These are phyloP conservation scores for Pampus argenteus DNA, from an alignment of 2,797 vertebrate species.

Conservation along the genomic window DNA sequence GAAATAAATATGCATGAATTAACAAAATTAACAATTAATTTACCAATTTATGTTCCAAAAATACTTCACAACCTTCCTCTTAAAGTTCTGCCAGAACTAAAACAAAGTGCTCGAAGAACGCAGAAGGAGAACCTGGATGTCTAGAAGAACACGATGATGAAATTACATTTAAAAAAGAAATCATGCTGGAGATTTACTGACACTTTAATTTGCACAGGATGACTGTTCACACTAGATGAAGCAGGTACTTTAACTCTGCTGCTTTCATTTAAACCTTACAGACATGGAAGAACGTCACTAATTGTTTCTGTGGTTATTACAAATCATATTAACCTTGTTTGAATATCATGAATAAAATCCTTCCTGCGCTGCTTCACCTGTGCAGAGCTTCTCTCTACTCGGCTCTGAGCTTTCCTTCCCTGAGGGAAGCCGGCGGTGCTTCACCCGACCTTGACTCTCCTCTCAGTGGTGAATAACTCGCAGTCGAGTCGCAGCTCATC, in stretches of 20 bases:
- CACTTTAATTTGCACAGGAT: constrained; percentile 12
- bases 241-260: background rate
- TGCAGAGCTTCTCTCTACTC: constrained; percentile 20
- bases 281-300: background rate
- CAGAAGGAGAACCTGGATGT: background rate
- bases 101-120: background rate
- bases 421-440: constrained; percentile 21
- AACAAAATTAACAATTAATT: background rate
- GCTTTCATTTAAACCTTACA: background rate
- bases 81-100: background rate
- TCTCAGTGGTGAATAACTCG: background rate
- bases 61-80: background rate
- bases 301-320: constrained; percentile 27
- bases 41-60: background rate
- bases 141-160: background rate
- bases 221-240: constrained; percentile 17
- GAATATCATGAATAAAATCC: constrained; percentile 1
- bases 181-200: constrained; percentile 1
- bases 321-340: background rate
- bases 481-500: constrained; percentile 8
- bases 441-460: constrained; percentile 45
- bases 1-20: background rate
- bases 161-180: background rate
- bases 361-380: background rate
- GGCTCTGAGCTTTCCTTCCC: constrained; percentile 37